Base-by-base conservation (phyloP, 30 jellyfish, hydroid and myxozoan genomes). In the Clytia hemisphaerica region DNA sequence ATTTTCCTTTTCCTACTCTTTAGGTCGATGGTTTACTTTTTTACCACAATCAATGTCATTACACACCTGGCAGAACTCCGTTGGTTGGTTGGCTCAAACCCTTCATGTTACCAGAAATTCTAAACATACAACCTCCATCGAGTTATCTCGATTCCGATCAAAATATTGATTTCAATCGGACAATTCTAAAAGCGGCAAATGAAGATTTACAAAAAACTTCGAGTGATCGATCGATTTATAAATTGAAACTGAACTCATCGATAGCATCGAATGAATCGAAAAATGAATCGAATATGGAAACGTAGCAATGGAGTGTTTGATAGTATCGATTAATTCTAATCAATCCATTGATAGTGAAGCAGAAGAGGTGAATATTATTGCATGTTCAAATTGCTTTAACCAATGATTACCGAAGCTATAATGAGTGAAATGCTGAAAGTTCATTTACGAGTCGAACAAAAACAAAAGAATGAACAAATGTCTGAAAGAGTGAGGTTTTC, bases 71-170 rank as follows among this genome's bases (percentile, higher is more conserved):
- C 30, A 55, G 97, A 60, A 88, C 93, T 4, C 97, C 97, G 12
- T 57, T 88, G 28, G 97, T 88, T 16, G 97, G 94, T 29, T 88
- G 97, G 97, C 58, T 88, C 46, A 88, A 88, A 59, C 88, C 97
- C 10, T 80, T 53, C 49, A 88, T 88, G 97, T 53, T 88, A 0
- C 97, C 92, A 16, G 72, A 67, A 15, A 71, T 88, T 6, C 76
- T 88, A 3, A 84, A 81, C 30, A 75, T 88, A 16, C 40, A 59
- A 3, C 29, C 80, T 50, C 97, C 97, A 22, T 46, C 49, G 1
- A 27, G 34, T n/a, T 49, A 64, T 4, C 66, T 75, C 1, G 92
- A 79, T 29, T 24, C 62, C 58, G 66, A 57, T 6, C 88, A 92
- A 3, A 37, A 45, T 7, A 78, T 87, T 0, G 76, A 69, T 7